These are phyloP conservation scores for Trinectes maculatus DNA, from an alignment of 2,113 vertebrate species.

Conservation along the genomic window DNA sequence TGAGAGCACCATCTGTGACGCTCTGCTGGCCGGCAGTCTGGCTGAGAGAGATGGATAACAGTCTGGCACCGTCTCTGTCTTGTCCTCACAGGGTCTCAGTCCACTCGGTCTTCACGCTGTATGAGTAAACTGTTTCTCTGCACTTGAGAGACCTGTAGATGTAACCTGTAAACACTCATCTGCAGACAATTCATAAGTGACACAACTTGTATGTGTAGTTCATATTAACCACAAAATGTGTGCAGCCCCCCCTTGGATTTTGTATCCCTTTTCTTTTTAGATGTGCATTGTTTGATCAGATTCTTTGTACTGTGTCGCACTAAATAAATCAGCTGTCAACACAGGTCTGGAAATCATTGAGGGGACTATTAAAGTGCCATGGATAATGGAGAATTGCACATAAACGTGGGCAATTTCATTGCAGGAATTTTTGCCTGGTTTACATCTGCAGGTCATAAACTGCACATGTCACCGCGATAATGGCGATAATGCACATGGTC, in stretches of 20 bases:
- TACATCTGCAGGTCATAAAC: slow-evolving; percentile 64
- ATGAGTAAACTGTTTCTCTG: not conserved
- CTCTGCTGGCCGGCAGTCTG: slow-evolving; percentile 55
- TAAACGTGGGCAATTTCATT: slow-evolving; percentile 63
- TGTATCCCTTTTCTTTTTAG: slow-evolving; percentile 14
- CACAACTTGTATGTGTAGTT: not conserved
- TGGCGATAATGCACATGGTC: not conserved
- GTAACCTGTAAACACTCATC: slow-evolving; percentile 39
- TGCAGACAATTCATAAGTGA: slow-evolving; percentile 11
- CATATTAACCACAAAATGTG: slow-evolving; percentile 14
- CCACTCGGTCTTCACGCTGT: slow-evolving; percentile 7
- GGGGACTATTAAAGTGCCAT: slow-evolving; percentile 72
- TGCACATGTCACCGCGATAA: slow-evolving; percentile 34
- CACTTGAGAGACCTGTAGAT: slow-evolving; percentile 22
- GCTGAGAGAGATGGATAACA: slow-evolving; percentile 50
- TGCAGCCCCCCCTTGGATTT: slow-evolving; percentile 6
- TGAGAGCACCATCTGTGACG: slow-evolving; percentile 79
- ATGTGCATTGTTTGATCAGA: slow-evolving; percentile 47
- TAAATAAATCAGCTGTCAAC: slow-evolving; percentile 55
- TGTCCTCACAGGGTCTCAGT: slow-evolving; percentile 34
- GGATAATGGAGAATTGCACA: slow-evolving; percentile 59
- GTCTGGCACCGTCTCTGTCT: slow-evolving; percentile 34
- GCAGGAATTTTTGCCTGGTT: slow-evolving; percentile 64
- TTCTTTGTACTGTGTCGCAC: slow-evolving; percentile 34
- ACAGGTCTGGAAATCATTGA: slow-evolving; percentile 77